Conservation (phyloP, 2,113 vertebrate genomes). For the Dipodomys ordii region DNA sequence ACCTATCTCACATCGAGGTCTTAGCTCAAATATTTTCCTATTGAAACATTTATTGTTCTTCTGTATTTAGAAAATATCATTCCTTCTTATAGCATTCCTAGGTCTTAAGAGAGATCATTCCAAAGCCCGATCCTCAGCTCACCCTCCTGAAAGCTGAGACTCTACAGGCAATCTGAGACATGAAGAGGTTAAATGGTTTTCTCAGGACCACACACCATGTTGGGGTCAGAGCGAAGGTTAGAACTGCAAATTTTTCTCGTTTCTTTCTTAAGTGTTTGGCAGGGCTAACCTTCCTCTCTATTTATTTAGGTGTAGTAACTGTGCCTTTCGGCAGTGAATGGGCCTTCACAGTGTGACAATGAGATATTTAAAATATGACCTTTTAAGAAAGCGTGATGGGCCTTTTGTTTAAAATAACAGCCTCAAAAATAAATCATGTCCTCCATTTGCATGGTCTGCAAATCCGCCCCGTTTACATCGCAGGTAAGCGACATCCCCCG, state of each 20-base stretch:
- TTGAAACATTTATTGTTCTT: slow-evolving; percentile 68
- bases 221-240: slow-evolving; percentile 75
- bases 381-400: slow-evolving; percentile 73
- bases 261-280: slow-evolving; percentile 59
- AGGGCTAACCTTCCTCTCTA: slow-evolving; percentile 50
- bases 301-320: slow-evolving; percentile 79
- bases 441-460: slow-evolving; percentile 59
- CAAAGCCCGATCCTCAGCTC: slow-evolving; percentile 71
- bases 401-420: slow-evolving; percentile 74
- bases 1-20: slow-evolving; percentile 20
- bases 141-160: slow-evolving; percentile 74
- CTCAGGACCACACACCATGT: slow-evolving; percentile 79
- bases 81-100: slow-evolving; percentile 60
- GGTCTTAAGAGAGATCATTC: slow-evolving; percentile 70
- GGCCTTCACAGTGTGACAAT: slow-evolving; percentile 68
- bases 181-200: slow-evolving; percentile 78
- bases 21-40: slow-evolving; percentile 66
- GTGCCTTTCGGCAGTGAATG: slow-evolving; percentile 36
- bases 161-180: slow-evolving; percentile 62
- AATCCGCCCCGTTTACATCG: background rate
- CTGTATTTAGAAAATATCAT: slow-evolving; percentile 67
- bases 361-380: slow-evolving; percentile 73
- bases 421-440: slow-evolving; percentile 71
- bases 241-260: slow-evolving; percentile 61
- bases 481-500: slow-evolving; percentile 19